A percentile compares a stretch with the other conserved stretches of the same genome.
Evolutionary conservation across 2,113 vertebrate species (phyloP).

Genomic region (Isurus oxyrinchus): DNA sequence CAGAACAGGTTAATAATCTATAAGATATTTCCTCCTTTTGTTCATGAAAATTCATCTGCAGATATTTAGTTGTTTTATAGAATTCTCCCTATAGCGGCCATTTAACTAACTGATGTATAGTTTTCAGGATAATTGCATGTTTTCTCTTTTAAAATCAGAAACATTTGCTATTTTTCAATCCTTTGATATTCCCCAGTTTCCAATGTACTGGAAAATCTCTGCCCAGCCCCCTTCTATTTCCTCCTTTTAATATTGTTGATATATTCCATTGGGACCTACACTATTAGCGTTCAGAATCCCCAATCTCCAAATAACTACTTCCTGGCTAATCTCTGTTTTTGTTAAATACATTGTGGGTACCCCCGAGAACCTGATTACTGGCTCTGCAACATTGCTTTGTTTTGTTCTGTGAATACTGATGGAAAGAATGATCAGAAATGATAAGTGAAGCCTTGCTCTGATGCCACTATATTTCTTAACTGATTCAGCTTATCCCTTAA

Average conservation of each 20-base stretch:
- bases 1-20: neutral
- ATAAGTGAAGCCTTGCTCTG: neutral
- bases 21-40: neutral
- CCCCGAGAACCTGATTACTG: conserved; percentile 1
- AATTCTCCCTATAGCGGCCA: neutral
- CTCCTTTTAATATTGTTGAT: conserved; percentile 25
- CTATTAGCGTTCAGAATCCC: conserved; percentile 3
- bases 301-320: conserved; percentile 29
- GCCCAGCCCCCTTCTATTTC: neutral
- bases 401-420: conserved; percentile 18
- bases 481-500: neutral
- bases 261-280: neutral
- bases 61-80: neutral
- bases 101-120: neutral
- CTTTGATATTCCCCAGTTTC: conserved; percentile 25
- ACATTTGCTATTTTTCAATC: neutral
- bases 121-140: neutral
- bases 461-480: neutral
- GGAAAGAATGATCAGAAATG: conserved; percentile 28
- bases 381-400: neutral
- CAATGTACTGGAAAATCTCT: conserved; percentile 27
- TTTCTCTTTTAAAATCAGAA: conserved; percentile 31
- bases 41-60: neutral
- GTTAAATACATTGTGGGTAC: conserved; percentile 14
- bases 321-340: conserved; percentile 32